Conservation (phyloP, 2,797 vertebrate genomes). For the Micromesistius poutassou region DNA sequence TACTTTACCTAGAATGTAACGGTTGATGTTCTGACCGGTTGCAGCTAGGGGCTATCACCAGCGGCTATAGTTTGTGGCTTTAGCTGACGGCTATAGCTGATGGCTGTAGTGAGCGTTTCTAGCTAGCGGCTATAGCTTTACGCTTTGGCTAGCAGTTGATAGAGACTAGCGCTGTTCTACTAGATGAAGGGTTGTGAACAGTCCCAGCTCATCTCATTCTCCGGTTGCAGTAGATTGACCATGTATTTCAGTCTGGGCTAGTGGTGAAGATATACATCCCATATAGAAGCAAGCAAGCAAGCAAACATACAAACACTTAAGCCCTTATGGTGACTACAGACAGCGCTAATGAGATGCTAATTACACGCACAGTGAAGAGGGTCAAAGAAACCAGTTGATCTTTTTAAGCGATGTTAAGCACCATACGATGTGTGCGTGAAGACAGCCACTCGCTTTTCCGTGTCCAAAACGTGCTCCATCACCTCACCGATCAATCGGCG, state of each 20-base stretch:
- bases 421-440: neutral
- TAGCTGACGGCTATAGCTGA: no score
- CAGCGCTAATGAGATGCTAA: neutral
- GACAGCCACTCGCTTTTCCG: neutral
- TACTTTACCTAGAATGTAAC: no score
- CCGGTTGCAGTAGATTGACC: neutral
- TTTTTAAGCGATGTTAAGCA: neutral
- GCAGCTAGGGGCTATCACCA: neutral
- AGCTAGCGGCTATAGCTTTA: neutral
- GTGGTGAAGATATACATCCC: neutral
- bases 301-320: neutral
- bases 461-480: neutral
- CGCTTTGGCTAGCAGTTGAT: neutral
- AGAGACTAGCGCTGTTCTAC: neutral
- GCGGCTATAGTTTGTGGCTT: neutral
- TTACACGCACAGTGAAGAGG: neutral
- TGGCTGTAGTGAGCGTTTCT: neutral
- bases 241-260: neutral
- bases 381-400: neutral
- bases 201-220: neutral
- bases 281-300: neutral
- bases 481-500: neutral
- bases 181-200: neutral
- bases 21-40: neutral
- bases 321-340: conserved; percentile 1